Percentiles rank a stretch among this genome's conserved stretches.
Conservation (phyloP, 2,888 invertebrate species). For the Helleia helle region DNA sequence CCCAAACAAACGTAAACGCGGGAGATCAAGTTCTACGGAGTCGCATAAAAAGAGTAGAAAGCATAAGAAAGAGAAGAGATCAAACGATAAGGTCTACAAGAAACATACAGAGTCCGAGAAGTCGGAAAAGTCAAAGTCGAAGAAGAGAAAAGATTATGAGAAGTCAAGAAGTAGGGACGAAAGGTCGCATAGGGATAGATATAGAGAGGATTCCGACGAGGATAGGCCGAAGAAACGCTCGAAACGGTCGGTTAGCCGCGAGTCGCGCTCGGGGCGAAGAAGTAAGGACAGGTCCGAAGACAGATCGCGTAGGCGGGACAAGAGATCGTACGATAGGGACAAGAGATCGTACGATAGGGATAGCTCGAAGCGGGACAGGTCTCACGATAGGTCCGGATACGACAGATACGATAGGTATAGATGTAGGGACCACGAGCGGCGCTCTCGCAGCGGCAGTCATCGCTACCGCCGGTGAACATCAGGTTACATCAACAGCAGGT, state of each 20-base stretch:
- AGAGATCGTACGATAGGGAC: conserved; percentile 41
- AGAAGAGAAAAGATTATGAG: conserved; percentile 43
- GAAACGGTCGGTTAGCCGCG: conserved; percentile 49
- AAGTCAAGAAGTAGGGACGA: conserved; percentile 48
- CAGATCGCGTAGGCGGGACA: conserved; percentile 38
- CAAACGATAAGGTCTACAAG: conserved; percentile 38
- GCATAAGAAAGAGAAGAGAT: conserved; percentile 38
- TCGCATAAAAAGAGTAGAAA: conserved; percentile 47
- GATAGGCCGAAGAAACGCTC: conserved; percentile 46
- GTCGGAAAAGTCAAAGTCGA: conserved; percentile 36
- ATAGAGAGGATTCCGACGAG: conserved; percentile 55
- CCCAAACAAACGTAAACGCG: conserved; percentile 51
- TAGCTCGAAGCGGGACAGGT: conserved; percentile 29
- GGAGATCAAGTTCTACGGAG: conserved; percentile 42
- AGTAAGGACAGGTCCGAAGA: conserved; percentile 38
- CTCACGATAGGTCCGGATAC: too few relatives aligned
- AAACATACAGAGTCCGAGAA: conserved; percentile 43
- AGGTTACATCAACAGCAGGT: conserved; percentile 57
- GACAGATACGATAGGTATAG: conserved; percentile 62
- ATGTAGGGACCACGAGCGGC: conserved; percentile 54
- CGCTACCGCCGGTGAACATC: conserved; percentile 60
- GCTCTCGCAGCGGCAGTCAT: conserved; percentile 50
- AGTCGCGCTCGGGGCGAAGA: conserved; percentile 40
- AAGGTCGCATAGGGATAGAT: conserved; percentile 39
- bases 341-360: conserved; percentile 44